Evolutionary conservation across 2,888 invertebrate genomes (phyloP).

Genomic region (Stenodema calcarata): DNA sequence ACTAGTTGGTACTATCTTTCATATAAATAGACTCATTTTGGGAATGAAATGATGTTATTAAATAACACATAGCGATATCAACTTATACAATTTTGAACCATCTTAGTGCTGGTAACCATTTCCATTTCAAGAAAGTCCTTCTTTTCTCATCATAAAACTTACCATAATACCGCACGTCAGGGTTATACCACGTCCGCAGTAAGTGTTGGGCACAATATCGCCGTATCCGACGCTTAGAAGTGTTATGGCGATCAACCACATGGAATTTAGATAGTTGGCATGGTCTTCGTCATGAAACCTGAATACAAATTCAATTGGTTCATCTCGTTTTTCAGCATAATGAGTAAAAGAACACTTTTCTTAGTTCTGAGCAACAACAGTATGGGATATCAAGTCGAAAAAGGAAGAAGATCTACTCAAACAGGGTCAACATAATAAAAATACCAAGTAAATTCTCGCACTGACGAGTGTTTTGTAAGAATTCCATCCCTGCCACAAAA

Average conservation of each 20-base stretch:
- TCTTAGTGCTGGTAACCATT: neutral
- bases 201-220: slow-evolving; percentile 99
- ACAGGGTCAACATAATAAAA: no score
- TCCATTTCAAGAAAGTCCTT: neutral
- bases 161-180: slow-evolving; percentile 99
- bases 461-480: neutral
- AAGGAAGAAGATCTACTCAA: neutral
- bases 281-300: slow-evolving; percentile 99
- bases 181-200: slow-evolving; percentile 99
- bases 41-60: no score
- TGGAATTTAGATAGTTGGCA: slow-evolving; percentile 97
- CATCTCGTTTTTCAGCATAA: neutral
- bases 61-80: no score
- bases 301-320: slow-evolving; percentile 54
- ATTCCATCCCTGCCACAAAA: neutral
- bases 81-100: neutral
- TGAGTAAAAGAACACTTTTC: neutral
- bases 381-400: neutral
- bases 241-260: slow-evolving; percentile 99
- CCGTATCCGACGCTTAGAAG: slow-evolving; percentile 99
- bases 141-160: slow-evolving; percentile 63
- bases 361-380: neutral
- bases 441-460: neutral
- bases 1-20: no score
- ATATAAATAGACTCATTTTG: no score